Conservation (phyloP, 2,888 invertebrate genomes). For the Cheiracanthium punctorium region DNA sequence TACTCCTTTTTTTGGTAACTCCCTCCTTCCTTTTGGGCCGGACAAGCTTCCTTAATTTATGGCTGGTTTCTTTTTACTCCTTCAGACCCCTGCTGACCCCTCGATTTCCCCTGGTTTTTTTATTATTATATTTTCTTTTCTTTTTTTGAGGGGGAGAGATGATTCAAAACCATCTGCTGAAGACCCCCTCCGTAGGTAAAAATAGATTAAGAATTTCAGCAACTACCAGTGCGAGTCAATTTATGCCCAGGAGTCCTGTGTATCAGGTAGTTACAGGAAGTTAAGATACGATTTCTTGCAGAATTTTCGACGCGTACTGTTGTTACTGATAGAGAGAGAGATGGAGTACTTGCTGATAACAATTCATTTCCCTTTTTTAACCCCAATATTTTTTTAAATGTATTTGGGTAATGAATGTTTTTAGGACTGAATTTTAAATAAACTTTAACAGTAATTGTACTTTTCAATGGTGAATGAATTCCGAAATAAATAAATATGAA, state of each 20-base stretch:
- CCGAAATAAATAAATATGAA: too few relatives aligned
- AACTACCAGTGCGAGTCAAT: slow-evolving; percentile 30
- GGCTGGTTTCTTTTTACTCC: slow-evolving; percentile 33
- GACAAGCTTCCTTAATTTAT: slow-evolving; percentile 53
- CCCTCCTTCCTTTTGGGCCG: slow-evolving; percentile 1
- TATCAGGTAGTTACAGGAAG: not conserved
- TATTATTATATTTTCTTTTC: slow-evolving; percentile 19
- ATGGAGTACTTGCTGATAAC: too few relatives aligned
- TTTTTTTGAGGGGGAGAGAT: not conserved
- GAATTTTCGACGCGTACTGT: too few relatives aligned
- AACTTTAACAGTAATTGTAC: too few relatives aligned
- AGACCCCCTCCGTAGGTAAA: slow-evolving; percentile 16
- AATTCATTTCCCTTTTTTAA: too few relatives aligned
- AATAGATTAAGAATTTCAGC: not conserved
- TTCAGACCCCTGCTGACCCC: slow-evolving; percentile 30
- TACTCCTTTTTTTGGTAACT: slow-evolving; percentile 24
- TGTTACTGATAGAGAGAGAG: too few relatives aligned
- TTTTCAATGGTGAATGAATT: too few relatives aligned
- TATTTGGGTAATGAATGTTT: too few relatives aligned
- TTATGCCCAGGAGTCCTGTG: slow-evolving; percentile 1
- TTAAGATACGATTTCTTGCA: too few relatives aligned
- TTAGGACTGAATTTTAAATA: too few relatives aligned
- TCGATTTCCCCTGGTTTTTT: slow-evolving; percentile 3
- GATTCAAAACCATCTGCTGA: slow-evolving; percentile 53
- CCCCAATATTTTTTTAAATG: too few relatives aligned